Evolutionary conservation across 1,140 invertebrate genomes (phyloP).

Genomic region (Apis florea): DNA sequence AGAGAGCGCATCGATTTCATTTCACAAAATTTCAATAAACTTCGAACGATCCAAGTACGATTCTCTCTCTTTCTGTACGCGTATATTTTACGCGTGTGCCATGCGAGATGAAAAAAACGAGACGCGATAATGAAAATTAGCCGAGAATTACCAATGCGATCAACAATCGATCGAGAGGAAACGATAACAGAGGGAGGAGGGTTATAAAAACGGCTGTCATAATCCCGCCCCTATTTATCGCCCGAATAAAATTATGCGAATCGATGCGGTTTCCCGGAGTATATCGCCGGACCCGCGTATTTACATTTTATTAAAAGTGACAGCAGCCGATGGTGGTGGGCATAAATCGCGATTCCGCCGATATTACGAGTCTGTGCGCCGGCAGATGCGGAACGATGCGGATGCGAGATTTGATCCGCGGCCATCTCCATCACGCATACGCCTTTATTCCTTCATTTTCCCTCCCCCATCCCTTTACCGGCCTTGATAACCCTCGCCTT

Average conservation of each 20-base stretch:
- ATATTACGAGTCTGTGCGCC: constrained; percentile 50
- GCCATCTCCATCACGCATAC: constrained; percentile 19
- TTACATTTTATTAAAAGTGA: constrained; percentile 68
- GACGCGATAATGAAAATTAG: not conserved
- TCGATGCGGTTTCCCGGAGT: constrained; percentile 49
- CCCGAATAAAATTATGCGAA: constrained; percentile 39
- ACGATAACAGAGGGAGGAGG: too few species aligned
- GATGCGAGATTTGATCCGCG: constrained; percentile 49
- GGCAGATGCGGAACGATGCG: constrained; percentile 42
- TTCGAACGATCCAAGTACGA: too few species aligned
- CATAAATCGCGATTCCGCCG: constrained; percentile 59
- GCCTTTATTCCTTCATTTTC: constrained; percentile 53
- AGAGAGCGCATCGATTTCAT: not conserved
- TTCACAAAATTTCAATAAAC: not conserved
- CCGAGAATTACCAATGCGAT: constrained; percentile 18
- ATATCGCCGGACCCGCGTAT: constrained; percentile 46
- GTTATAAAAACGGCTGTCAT: not conserved
- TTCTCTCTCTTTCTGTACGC: not conserved
- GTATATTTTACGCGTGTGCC: too few species aligned
- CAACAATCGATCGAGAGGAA: not conserved
- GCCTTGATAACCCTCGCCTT: not conserved
- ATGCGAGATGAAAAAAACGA: too few species aligned
- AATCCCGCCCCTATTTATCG: constrained; percentile 35
- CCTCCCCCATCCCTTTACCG: not conserved
- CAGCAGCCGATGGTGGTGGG: constrained; percentile 43